Conservation (phyloP, 1,140 invertebrate species). For the Phenacoccus solenopsis region DNA sequence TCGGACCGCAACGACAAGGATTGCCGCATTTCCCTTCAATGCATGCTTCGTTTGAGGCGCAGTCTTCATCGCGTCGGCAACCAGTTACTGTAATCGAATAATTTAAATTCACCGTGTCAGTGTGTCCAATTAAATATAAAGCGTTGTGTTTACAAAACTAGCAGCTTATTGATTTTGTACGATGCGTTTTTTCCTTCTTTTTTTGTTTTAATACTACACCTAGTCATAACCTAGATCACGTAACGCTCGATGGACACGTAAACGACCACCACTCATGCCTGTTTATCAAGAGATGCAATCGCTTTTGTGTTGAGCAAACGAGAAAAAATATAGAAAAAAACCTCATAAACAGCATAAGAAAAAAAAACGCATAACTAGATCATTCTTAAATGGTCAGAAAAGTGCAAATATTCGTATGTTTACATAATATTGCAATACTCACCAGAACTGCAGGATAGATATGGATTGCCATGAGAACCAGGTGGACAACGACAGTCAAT, state of each 20-base stretch:
- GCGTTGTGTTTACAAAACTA: background rate
- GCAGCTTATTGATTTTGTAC: background rate
- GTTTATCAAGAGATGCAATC: too few relatives aligned
- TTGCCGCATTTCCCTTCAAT: slow-evolving; percentile 57
- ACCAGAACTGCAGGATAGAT: slow-evolving; percentile 53
- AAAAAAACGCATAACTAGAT: too few relatives aligned
- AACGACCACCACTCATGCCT: background rate
- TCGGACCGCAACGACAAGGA: slow-evolving; percentile 60
- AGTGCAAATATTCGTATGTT: too few relatives aligned
- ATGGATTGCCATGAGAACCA: slow-evolving; percentile 66
- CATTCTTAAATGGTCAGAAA: too few relatives aligned
- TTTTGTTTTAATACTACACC: background rate
- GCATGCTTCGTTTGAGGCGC: slow-evolving; percentile 53
- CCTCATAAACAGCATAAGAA: too few relatives aligned
- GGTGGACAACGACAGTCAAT: slow-evolving; percentile 61
- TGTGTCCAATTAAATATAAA: background rate
- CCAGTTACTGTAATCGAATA: slow-evolving; percentile 40
- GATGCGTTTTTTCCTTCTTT: background rate
- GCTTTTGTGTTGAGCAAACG: too few relatives aligned
- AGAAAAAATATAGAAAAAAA: too few relatives aligned
- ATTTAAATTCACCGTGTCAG: background rate
- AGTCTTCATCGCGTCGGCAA: slow-evolving; percentile 54
- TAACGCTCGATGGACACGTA: background rate
- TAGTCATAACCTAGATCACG: background rate
- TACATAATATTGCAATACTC: slow-evolving; percentile 24